Base-by-base conservation (phyloP, 2,888 invertebrate genomes). In the Dynastes grantii region DNA sequence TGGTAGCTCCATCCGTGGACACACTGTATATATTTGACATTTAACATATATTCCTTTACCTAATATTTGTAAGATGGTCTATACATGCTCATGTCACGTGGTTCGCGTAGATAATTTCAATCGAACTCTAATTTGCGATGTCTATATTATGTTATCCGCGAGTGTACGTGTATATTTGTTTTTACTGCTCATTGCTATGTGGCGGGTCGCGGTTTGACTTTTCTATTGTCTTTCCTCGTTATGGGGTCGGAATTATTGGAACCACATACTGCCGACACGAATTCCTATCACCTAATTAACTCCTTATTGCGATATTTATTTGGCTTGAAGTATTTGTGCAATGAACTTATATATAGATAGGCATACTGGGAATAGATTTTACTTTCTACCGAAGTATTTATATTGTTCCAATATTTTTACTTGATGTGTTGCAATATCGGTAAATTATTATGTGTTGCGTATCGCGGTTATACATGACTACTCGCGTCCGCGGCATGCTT, bases 251-350 rank as follows among this genome's bases (percentile, higher is more conserved):
- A 75, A 61, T 75, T 75, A 75, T 75, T 75, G 61, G 73, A 75
- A 45, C 40, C 73, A 75, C 63, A 75, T 75, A 75, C 49, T 75
- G 45, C 61, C 73, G 73, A 75, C 73, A 75, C 73, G 61, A 75
- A 75, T 75, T 75, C 73, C 61, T 75, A 61, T 61, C 73, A 75
- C 73, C 73, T 75, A 75, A 75, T 75, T 75, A 75, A 75, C 73
- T 75, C 45, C 73, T 73, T 75, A 75, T 75, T 75, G 61, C 73
- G 73, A 75, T 75, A 75, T 75, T 75, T 75, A 75, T 75, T 75
- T 61, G 73, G 61, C 63, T 63, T 27, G 45, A 75, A 75, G 49
- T 75, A 63, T 75, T 61, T 61, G 73, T 75, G 73, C 49, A 61
- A 49, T 75, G 49, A 61, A 75, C 73, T 58, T 29, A 75, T 71